Percentiles rank a stretch among this genome's conserved stretches.
Evolutionary conservation across 2,888 invertebrate genomes (phyloP).

Genomic region (Deroplatys truncata): DNA sequence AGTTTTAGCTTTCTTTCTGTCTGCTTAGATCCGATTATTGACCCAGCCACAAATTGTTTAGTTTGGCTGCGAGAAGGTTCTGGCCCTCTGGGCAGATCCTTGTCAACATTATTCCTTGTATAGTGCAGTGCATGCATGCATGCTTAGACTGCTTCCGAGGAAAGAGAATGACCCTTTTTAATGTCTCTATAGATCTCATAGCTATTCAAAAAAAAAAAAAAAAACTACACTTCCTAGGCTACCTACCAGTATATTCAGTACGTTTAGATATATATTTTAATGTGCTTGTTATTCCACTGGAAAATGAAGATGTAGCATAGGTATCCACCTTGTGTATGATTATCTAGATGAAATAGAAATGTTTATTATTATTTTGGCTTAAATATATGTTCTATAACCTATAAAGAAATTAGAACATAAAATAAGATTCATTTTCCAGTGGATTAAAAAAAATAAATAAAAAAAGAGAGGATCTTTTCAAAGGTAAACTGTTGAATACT

Average conservation of each 20-base stretch:
- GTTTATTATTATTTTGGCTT: conserved; percentile 27
- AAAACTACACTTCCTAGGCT: conserved; percentile 31
- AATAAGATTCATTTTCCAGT: conserved; percentile 28
- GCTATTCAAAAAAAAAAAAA: conserved; percentile 19
- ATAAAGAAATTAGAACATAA: neutral
- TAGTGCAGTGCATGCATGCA: conserved; percentile 30
- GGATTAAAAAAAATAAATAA: conserved; percentile 27
- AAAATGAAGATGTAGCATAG: conserved; percentile 28
- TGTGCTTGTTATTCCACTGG: conserved; percentile 32
- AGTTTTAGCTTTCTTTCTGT: conserved; percentile 31
- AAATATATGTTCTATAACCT: conserved; percentile 1
- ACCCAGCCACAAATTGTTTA: conserved; percentile 28
- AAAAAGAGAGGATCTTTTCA: conserved; percentile 30
- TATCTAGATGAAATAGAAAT: conserved; percentile 27
- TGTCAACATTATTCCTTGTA: conserved; percentile 23
- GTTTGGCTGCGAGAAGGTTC: conserved; percentile 27
- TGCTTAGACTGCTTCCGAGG: conserved; percentile 29
- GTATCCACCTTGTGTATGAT: conserved; percentile 21
- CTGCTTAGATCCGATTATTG: conserved; percentile 24
- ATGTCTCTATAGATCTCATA: conserved; percentile 32
- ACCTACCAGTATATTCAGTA: conserved; percentile 31
- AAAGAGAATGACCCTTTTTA: conserved; percentile 27
- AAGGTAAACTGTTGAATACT: conserved; percentile 13
- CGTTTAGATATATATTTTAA: conserved; percentile 32
- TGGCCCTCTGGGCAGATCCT: conserved; percentile 2